phyloP scores from a whole-genome alignment of 2,888 invertebrate genomes.

The Drosophila diplacantha region DNA sequence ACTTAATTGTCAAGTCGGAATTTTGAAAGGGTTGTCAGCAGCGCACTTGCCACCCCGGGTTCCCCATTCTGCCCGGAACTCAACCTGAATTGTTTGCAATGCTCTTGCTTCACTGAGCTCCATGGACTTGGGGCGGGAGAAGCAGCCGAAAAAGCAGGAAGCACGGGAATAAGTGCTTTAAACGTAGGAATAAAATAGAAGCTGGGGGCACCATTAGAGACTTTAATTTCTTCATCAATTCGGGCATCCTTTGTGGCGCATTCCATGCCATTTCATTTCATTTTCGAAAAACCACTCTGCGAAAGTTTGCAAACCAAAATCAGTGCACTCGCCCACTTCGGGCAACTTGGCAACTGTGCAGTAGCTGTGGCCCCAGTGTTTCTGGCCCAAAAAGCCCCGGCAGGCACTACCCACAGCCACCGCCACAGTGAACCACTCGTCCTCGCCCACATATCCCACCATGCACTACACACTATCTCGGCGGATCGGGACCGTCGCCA shows the following conservation, averaged over 20 bases:
- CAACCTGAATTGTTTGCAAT: conserved; percentile 45
- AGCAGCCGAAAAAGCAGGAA: background rate
- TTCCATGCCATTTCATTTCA: conserved; percentile 36
- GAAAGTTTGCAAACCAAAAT: conserved; percentile 47
- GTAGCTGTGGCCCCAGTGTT: conserved; percentile 3
- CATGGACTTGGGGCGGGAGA: conserved; percentile 7
- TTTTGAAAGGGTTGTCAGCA: conserved; percentile 68
- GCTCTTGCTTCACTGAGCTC: conserved; percentile 53
- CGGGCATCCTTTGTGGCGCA: conserved; percentile 27
- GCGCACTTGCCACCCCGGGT: conserved; percentile 24
- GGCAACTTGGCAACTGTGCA: conserved; percentile 12
- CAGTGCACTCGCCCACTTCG: conserved; percentile 41
- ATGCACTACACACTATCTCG: conserved; percentile 35
- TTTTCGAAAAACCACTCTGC: conserved; percentile 29
- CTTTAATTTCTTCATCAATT: conserved; percentile 37
- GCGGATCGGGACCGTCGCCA: conserved; percentile 15
- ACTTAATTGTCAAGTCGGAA: conserved; percentile 74
- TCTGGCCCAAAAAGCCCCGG: conserved; percentile 46
- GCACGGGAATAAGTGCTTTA: conserved; percentile 15
- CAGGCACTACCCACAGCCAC: conserved; percentile 50
- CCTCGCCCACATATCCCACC: background rate
- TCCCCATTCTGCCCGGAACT: conserved; percentile 9
- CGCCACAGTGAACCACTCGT: conserved; percentile 34
- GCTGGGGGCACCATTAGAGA: conserved; percentile 6
- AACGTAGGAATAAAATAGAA: conserved; percentile 3